Percentiles rank a stretch among this genome's conserved stretches.
Evolutionary conservation across 2,113 vertebrate species (phyloP).

Genomic region (Bos indicus): DNA sequence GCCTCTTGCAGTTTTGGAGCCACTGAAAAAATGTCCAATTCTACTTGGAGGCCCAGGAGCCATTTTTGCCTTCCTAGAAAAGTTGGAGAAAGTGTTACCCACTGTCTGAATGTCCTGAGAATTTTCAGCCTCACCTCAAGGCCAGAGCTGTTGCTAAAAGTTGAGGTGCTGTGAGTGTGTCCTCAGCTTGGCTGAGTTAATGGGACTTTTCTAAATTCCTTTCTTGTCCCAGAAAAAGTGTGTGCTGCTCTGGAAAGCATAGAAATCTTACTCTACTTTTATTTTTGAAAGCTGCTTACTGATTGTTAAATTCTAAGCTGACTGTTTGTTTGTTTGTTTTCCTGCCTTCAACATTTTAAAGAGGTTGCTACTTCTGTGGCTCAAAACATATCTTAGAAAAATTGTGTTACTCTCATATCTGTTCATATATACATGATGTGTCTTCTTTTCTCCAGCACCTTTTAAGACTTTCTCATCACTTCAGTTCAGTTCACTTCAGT

Average conservation of each 20-base stretch:
- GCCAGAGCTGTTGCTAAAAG: neutral
- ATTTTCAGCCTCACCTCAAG: neutral
- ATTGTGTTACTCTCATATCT: neutral
- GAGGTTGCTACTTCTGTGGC: neutral
- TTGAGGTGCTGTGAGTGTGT: rapidly evolving
- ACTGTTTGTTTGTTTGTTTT: neutral
- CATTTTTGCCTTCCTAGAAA: neutral
- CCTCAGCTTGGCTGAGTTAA: neutral
- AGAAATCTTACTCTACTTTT: neutral
- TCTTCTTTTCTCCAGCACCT: neutral
- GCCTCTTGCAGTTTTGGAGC: neutral
- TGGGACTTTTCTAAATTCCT: neutral
- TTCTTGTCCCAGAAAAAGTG: neutral
- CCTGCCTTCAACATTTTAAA: neutral
- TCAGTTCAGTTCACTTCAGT: neutral
- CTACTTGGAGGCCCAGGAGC: neutral
- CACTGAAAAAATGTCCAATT: neutral
- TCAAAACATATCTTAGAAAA: neutral
- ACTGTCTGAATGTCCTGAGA: neutral
- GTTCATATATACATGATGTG: neutral
- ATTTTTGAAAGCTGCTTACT: neutral
- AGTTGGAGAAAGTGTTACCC: neutral
- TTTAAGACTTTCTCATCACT: neutral
- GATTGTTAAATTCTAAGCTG: neutral
- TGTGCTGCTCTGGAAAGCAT: neutral